Percentiles rank a stretch among this genome's conserved stretches.
Conservation (phyloP, 1,140 invertebrate genomes). For the Drosophila subpulchrella region DNA sequence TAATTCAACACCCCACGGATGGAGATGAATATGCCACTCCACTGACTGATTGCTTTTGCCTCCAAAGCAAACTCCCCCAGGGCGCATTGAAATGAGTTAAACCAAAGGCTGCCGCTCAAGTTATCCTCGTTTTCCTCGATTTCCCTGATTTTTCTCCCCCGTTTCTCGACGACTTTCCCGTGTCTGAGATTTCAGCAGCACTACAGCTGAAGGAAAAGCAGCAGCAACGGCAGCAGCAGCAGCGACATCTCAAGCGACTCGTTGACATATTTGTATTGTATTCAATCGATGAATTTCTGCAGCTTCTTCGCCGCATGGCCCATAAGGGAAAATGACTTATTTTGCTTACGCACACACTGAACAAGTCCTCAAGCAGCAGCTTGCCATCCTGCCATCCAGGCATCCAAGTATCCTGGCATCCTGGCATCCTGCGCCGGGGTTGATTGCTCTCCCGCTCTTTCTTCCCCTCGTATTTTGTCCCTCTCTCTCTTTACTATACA, state of each 20-base stretch:
- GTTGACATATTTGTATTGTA: conserved; percentile 83
- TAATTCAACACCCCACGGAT: conserved; percentile 77
- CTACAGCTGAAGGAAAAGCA: conserved; percentile 1
- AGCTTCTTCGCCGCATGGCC: conserved; percentile 53
- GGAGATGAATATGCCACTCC: conserved; percentile 65
- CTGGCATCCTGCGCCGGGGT: conserved; percentile 17
- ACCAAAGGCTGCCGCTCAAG: conserved; percentile 34
- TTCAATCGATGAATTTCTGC: conserved; percentile 81
- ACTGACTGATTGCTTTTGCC: conserved; percentile 77
- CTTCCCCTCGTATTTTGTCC: conserved; percentile 5
- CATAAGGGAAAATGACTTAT: conserved; percentile 82
- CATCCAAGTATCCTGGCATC: conserved; percentile 21
- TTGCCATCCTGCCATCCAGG: conserved; percentile 24
- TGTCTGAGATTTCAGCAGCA: conserved; percentile 68
- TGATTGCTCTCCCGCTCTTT: conserved; percentile 46
- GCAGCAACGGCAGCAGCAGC: conserved; percentile 57
- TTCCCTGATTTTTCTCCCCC: conserved; percentile 9
- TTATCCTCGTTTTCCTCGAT: conserved; percentile 19
- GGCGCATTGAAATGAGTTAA: conserved; percentile 79
- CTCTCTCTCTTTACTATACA: conserved; percentile 9
- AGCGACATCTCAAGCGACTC: conserved; percentile 81
- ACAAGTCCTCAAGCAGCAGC: conserved; percentile 56
- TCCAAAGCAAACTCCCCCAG: conserved; percentile 55
- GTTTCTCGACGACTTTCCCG: conserved; percentile 9
- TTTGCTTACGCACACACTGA: conserved; percentile 79